phyloP scores from a whole-genome alignment of 1,140 invertebrate species.

The Neuroterus valhalla region DNA sequence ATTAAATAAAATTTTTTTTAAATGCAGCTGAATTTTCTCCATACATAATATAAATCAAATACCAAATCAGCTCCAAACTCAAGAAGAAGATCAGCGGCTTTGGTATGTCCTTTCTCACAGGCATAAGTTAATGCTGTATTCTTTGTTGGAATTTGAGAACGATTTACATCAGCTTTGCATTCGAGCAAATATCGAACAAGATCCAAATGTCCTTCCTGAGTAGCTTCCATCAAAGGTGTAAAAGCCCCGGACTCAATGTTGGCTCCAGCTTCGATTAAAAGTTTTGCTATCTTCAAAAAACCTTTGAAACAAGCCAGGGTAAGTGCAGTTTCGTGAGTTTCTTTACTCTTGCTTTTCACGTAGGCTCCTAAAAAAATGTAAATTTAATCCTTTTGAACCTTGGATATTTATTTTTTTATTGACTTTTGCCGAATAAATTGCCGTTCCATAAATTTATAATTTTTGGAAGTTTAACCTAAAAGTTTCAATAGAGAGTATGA shows the following conservation, averaged over 20 bases:
- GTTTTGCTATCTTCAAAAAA: constrained; percentile 97
- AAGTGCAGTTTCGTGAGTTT: constrained; percentile 98
- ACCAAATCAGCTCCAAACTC: constrained; percentile 90
- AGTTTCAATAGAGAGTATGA: too few species aligned
- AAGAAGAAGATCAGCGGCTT: constrained; percentile 92
- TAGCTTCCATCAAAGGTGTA: constrained; percentile 98
- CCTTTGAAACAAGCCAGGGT: constrained; percentile 98
- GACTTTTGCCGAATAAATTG: too few species aligned
- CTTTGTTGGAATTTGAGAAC: constrained; percentile 94
- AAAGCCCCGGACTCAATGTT: constrained; percentile 97
- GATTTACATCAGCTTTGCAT: constrained; percentile 86
- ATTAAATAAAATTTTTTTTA: too few species aligned
- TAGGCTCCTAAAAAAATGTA: constrained; percentile 83
- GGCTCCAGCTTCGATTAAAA: constrained; percentile 95
- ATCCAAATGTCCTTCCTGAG: constrained; percentile 97
- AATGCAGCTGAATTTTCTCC: too few species aligned
- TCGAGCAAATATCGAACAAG: constrained; percentile 92
- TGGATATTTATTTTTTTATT: too few species aligned
- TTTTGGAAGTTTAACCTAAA: too few species aligned
- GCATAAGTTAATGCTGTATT: constrained; percentile 98
- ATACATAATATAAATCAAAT: too few species aligned
- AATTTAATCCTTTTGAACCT: too few species aligned
- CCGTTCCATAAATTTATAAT: too few species aligned
- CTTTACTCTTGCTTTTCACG: constrained; percentile 98
- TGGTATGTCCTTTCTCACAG: constrained; percentile 96